Base-by-base conservation (phyloP, 2,113 vertebrate genomes). In the Peucedramus taeniatus region DNA sequence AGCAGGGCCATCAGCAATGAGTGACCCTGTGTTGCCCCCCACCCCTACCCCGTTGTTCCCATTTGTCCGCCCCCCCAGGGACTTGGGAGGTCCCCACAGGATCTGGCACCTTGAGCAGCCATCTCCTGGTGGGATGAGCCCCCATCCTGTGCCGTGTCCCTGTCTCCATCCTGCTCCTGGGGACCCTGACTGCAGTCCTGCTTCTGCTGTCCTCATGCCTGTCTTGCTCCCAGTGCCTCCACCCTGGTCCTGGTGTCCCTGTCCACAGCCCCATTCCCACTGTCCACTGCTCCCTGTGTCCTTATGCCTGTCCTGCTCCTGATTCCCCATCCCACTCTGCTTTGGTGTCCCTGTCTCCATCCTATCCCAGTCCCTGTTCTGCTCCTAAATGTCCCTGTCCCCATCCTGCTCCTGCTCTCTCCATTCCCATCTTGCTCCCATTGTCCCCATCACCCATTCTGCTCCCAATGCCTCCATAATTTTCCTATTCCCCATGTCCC, bases 21-120 rank as follows among this genome's bases (percentile, higher is more conserved):
- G 23, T 9, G 37, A 13, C 1, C 2, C 31, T 30, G 23, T 3
- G 13, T 18, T 3, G 26, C 6, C 3, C 14, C 16, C 19, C 26
- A n/a, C n/a, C n/a, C n/a, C n/a, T n/a, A n/a, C n/a, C 15, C 1
- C 0, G 8, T 16, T 3, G 1, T 63, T 26, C 50, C 42, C 0
- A 0, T 50, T 57, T 33, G 45, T 53, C 42, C 40, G 16, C 10
- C 13, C 9, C 20, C 37, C 30, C 27, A 4, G 15, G 4, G 69
- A 8, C 17, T 6, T 24, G 22, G 4, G 11, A 2, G 3, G 14
- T 35, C 40, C 42, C 16, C 2, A 1, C 11, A 71, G 14, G 47
- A 37, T 1, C 3, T 0, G 0, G 15, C 3, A 7, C 24, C 18
- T 37, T 4, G 13, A 51, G 65, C 60, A 44, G 6, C 8, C 7